phyloP scores from a whole-genome alignment of 2,888 invertebrate genomes.

The Apodemia duryi region DNA sequence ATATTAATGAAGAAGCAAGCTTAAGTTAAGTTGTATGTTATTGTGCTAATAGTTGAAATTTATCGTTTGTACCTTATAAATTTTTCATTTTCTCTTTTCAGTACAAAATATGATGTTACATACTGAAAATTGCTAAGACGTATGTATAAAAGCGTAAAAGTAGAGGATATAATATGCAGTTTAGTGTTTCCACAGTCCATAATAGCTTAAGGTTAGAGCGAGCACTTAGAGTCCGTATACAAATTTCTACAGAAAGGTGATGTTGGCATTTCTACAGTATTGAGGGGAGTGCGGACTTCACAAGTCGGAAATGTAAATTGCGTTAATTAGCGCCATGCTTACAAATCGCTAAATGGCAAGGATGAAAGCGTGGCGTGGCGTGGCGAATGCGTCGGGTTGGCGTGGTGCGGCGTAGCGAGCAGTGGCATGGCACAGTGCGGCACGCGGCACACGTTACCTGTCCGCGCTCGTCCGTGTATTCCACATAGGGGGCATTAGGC shows the following conservation, averaged over 20 bases:
- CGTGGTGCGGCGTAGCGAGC: constrained; percentile 19
- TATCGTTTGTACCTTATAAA: constrained; percentile 14
- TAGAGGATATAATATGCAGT: constrained; percentile 51
- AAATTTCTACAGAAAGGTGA: constrained; percentile 17
- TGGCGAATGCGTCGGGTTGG: constrained; percentile 25
- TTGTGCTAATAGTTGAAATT: constrained; percentile 21
- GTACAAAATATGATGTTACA: constrained; percentile 19
- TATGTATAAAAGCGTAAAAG: constrained; percentile 33
- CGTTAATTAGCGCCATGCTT: constrained; percentile 48
- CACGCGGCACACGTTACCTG: constrained; percentile 87
- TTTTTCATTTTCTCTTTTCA: not conserved
- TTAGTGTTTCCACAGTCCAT: constrained; percentile 24
- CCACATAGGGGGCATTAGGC: constrained; percentile 94
- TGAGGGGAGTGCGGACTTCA: constrained; percentile 21
- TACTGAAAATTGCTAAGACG: constrained; percentile 22
- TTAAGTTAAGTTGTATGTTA: constrained; percentile 30
- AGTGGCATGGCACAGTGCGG: constrained; percentile 39
- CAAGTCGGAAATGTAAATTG: constrained; percentile 24
- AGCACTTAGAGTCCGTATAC: constrained; percentile 33
- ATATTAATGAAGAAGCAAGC: constrained; percentile 60
- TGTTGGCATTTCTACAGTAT: constrained; percentile 19
- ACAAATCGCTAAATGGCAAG: constrained; percentile 22
- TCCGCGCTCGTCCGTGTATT: constrained; percentile 97
- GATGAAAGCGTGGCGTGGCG: constrained; percentile 29
- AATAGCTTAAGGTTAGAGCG: constrained; percentile 34